A percentile compares a stretch with the other conserved stretches of the same genome.
Conservation (phyloP, 2,113 vertebrate species). For the Dasyornis broadbenti region DNA sequence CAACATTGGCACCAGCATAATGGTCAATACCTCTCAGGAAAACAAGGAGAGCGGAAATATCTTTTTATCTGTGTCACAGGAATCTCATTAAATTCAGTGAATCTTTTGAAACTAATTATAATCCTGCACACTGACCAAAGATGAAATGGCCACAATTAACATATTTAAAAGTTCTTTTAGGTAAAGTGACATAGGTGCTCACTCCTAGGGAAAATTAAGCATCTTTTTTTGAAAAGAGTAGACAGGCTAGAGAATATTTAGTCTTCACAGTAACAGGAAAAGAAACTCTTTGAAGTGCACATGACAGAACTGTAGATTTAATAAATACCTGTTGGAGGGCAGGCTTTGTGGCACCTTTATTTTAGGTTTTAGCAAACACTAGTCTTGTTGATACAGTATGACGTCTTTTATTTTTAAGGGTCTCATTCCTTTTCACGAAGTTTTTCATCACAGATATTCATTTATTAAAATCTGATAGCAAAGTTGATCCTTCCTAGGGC, state of each 20-base stretch:
- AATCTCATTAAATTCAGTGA: background rate
- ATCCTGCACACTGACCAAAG: background rate
- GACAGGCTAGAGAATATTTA: background rate
- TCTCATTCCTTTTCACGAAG: background rate
- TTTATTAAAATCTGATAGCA: background rate
- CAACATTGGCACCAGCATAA: background rate
- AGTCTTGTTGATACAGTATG: background rate
- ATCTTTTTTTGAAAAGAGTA: background rate
- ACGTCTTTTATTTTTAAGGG: background rate
- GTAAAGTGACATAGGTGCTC: background rate
- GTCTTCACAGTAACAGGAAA: background rate
- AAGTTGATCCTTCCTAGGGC: background rate
- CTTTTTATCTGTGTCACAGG: background rate
- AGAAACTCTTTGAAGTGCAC: background rate
- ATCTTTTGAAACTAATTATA: background rate
- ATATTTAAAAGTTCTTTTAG: background rate
- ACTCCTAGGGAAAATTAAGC: background rate
- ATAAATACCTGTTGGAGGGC: background rate
- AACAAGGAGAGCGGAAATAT: background rate
- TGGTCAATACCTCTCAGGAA: background rate
- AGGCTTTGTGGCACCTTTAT: background rate
- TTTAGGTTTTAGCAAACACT: background rate
- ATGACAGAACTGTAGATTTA: background rate
- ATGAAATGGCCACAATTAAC: background rate
- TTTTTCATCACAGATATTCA: background rate